Evolutionary conservation across 1,140 invertebrate genomes (phyloP).

Genomic region (Microplitis demolitor): DNA sequence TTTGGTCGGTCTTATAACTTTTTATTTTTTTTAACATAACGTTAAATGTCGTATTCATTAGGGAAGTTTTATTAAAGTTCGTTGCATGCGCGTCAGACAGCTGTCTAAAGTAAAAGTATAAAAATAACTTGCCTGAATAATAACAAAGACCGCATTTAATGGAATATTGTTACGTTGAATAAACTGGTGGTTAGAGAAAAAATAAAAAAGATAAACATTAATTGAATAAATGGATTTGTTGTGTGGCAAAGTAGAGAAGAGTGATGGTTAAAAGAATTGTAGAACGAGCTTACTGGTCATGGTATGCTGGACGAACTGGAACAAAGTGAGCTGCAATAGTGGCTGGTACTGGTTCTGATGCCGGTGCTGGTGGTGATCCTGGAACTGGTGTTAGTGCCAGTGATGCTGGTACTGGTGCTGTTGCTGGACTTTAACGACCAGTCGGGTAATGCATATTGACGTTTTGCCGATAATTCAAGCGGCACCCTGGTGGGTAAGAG

Average conservation of each 20-base stretch:
- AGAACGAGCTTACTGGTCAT: constrained; percentile 1
- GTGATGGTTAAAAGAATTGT: neutral
- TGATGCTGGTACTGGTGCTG: neutral
- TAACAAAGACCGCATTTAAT: no score
- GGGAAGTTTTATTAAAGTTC: neutral
- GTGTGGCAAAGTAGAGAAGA: neutral
- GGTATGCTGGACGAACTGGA: constrained; percentile 6
- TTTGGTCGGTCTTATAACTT: no score
- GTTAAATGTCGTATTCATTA: neutral
- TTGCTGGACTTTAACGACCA: constrained; percentile 27
- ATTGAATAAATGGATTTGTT: constrained; percentile 21
- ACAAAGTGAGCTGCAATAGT: constrained; percentile 33
- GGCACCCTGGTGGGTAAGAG: constrained; percentile 25
- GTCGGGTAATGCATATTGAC: constrained; percentile 53
- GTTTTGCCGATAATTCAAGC: constrained; percentile 54
- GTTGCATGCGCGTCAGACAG: no score
- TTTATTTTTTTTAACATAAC: no score
- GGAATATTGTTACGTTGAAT: no score
- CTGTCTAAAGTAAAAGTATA: no score
- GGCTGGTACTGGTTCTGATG: constrained; percentile 4
- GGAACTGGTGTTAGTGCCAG: constrained; percentile 3
- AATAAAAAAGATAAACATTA: constrained; percentile 1
- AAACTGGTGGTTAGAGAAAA: neutral
- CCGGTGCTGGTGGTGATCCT: neutral
- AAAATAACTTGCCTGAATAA: no score